Percentiles rank a stretch among this genome's conserved stretches.
phyloP scores from a whole-genome alignment of 2,113 vertebrate genomes.

The Neomonachus schauinslandi region DNA sequence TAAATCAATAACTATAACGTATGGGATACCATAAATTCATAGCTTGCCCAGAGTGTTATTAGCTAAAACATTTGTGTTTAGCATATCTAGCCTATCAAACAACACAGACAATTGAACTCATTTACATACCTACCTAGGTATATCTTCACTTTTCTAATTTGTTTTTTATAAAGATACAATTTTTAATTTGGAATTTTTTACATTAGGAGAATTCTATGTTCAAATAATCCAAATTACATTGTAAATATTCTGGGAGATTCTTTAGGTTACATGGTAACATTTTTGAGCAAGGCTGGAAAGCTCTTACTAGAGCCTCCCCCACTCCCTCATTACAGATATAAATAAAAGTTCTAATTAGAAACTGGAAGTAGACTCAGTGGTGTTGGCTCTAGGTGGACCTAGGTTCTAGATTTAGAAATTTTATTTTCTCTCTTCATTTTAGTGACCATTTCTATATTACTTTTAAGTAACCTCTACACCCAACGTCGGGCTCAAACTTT shows the following conservation, averaged over 20 bases:
- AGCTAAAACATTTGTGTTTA: slow-evolving; percentile 66
- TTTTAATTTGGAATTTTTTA: slow-evolving; percentile 65
- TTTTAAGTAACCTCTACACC: not conserved
- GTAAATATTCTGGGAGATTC: not conserved
- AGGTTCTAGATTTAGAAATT: not conserved
- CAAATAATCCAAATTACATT: not conserved
- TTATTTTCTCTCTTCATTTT: not conserved
- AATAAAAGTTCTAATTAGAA: not conserved
- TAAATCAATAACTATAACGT: slow-evolving; percentile 86
- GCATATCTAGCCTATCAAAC: slow-evolving; percentile 65
- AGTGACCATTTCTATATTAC: not conserved
- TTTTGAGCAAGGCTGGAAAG: not conserved
- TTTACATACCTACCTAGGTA: slow-evolving; percentile 71
- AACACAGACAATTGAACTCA: slow-evolving; percentile 63
- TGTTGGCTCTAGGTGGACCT: not conserved
- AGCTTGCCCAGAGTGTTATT: slow-evolving; percentile 80
- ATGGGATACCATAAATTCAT: slow-evolving; percentile 84
- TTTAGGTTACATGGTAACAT: not conserved
- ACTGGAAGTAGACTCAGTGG: not conserved
- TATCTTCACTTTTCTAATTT: slow-evolving; percentile 72
- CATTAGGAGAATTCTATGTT: not conserved
- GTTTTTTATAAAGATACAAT: slow-evolving; percentile 75
- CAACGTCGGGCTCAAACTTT: not conserved
- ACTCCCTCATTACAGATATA: fast-evolving
- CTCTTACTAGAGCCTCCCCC: not conserved